Percentiles rank a stretch among this genome's conserved stretches.
Conservation (phyloP, 2,113 vertebrate species). For the Pseudorhombus dupliciocellatus region DNA sequence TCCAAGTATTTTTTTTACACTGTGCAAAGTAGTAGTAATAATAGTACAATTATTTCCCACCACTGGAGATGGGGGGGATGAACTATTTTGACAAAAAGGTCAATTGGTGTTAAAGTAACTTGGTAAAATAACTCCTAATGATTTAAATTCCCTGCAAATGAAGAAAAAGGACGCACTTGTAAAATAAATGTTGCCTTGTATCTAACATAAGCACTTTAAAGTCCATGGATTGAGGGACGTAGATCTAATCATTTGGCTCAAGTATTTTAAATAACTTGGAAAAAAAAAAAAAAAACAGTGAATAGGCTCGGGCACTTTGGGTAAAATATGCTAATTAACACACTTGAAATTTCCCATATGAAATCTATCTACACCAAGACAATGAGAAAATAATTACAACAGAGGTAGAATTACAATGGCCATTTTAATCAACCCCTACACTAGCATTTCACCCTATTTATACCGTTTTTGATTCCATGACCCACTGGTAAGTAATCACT, state of each 20-base stretch:
- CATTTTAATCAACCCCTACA: constrained; percentile 86
- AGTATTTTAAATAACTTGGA: constrained; percentile 73
- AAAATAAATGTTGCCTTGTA: constrained; percentile 45
- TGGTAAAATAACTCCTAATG: not conserved
- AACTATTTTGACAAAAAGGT: constrained; percentile 24
- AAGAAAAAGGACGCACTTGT: constrained; percentile 30
- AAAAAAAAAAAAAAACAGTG: constrained; percentile 63
- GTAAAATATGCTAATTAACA: constrained; percentile 83
- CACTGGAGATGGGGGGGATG: not conserved
- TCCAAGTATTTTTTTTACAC: not conserved
- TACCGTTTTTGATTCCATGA: constrained; percentile 85
- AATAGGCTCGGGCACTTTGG: constrained; percentile 71
- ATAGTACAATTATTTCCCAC: not conserved
- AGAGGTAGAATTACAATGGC: constrained; percentile 85
- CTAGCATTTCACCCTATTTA: constrained; percentile 87
- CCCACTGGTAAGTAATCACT: constrained; percentile 87
- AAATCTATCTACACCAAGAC: constrained; percentile 84
- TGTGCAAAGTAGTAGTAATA: not conserved
- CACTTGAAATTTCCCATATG: constrained; percentile 82
- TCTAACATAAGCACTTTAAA: constrained; percentile 53
- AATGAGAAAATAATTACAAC: constrained; percentile 87
- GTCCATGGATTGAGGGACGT: constrained; percentile 53
- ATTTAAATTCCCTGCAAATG: constrained; percentile 4
- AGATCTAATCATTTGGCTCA: constrained; percentile 74
- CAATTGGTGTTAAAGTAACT: constrained; percentile 35